A percentile compares a stretch with the other conserved stretches of the same genome.
These are phyloP conservation scores for Nymphicus hollandicus DNA, from an alignment of 2,113 vertebrate species.

Conservation along the genomic window DNA sequence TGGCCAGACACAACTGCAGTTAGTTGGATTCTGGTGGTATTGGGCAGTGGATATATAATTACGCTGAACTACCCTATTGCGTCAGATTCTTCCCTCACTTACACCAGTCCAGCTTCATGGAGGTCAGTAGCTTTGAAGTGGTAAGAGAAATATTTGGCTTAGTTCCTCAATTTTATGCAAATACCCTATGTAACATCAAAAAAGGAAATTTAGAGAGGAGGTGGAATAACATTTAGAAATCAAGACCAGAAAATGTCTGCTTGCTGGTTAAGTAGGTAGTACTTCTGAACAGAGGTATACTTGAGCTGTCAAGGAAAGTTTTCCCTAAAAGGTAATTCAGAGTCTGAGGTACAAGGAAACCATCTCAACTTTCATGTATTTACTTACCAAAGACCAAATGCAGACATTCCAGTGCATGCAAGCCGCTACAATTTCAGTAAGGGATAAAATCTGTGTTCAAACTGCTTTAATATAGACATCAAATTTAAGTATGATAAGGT, in stretches of 20 bases:
- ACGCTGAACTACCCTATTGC: background rate
- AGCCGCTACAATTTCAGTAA: background rate
- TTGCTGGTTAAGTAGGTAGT: background rate
- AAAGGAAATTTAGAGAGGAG: constrained; percentile 44
- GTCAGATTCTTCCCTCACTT: constrained; percentile 32
- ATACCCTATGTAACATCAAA: constrained; percentile 33
- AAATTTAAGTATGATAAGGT: background rate
- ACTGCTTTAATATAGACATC: background rate
- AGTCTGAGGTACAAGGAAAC: background rate
- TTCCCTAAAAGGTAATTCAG: background rate
- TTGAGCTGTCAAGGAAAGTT: background rate
- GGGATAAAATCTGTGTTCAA: background rate
- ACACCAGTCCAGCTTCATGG: constrained; percentile 7
- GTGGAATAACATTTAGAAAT: background rate
- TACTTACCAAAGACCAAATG: background rate
- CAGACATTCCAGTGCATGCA: background rate
- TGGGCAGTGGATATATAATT: constrained; percentile 41
- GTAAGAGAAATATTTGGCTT: constrained; percentile 25
- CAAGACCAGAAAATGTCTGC: background rate
- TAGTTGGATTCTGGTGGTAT: background rate
- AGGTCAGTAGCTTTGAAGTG: constrained; percentile 50
- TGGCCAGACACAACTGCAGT: constrained; percentile 23
- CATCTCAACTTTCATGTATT: background rate
- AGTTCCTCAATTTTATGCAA: constrained; percentile 44
- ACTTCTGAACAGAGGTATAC: background rate